Conservation (phyloP, 2,888 invertebrate species). For the Diabrotica balteata region DNA sequence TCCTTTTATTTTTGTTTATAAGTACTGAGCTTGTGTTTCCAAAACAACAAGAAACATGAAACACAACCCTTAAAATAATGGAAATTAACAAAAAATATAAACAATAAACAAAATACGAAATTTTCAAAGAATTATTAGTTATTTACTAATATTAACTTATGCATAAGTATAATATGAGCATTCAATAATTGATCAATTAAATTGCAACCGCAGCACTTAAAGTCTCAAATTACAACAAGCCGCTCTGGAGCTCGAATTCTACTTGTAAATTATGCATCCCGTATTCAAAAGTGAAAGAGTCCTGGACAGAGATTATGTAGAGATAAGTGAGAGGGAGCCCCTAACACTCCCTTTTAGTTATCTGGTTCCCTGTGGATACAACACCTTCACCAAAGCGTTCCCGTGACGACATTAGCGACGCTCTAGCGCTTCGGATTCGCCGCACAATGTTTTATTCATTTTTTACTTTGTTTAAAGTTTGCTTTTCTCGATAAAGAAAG, state of each 20-base stretch:
- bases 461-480: constrained; percentile 6
- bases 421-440: constrained; percentile 37
- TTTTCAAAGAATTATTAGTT: too few relatives aligned
- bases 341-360: constrained; percentile 18
- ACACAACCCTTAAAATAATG: too few relatives aligned
- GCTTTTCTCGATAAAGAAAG: not conserved
- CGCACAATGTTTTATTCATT: constrained; percentile 43
- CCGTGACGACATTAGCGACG: constrained; percentile 42
- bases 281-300: constrained; percentile 15
- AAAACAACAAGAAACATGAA: too few relatives aligned
- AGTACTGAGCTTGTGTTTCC: too few relatives aligned
- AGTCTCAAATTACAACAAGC: constrained; percentile 3
- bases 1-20: too few relatives aligned
- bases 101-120: too few relatives aligned
- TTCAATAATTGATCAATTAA: too few relatives aligned
- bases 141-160: too few relatives aligned
- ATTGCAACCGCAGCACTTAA: not conserved
- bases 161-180: too few relatives aligned
- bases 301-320: constrained; percentile 22
- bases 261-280: constrained; percentile 2
- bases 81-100: too few relatives aligned
- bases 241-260: not conserved
- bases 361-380: constrained; percentile 19
- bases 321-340: constrained; percentile 14
- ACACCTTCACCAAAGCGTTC: constrained; percentile 29